These are phyloP conservation scores for Lacerta viridis DNA, from an alignment of 2,797 vertebrate genomes.

Conservation along the genomic window DNA sequence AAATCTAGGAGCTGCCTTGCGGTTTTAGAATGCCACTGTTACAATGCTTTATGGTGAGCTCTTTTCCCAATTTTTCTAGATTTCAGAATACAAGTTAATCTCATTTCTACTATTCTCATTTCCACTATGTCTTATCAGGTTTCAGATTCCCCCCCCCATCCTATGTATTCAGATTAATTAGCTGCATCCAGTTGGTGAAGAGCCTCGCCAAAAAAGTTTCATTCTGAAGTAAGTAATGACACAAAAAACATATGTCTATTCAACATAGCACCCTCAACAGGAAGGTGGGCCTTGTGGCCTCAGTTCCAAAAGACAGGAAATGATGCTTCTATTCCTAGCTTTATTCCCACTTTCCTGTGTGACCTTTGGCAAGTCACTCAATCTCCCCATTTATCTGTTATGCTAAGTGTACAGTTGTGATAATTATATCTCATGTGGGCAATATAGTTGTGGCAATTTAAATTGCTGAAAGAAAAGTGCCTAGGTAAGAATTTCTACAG, in stretches of 20 bases:
- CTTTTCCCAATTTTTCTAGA: background rate
- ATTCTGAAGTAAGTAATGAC: background rate
- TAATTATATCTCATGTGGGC: constrained; percentile 30
- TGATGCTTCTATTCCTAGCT: background rate
- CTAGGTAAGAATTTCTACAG: background rate
- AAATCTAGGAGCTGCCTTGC: background rate
- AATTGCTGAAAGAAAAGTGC: background rate
- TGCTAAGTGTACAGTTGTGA: background rate
- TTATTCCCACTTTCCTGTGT: background rate
- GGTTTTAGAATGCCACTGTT: background rate
- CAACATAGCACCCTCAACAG: background rate
- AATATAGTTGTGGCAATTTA: background rate
- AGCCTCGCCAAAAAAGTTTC: background rate
- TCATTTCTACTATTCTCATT: background rate
- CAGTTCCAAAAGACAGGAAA: background rate
- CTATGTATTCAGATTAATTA: background rate
- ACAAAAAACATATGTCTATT: background rate
- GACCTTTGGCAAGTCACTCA: background rate
- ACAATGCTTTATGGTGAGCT: background rate
- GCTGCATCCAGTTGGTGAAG: background rate
- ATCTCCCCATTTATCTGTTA: background rate
- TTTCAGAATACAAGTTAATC: background rate
- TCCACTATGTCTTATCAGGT: background rate
- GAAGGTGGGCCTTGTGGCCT: background rate
- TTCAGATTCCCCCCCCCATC: background rate